Evolutionary conservation across 2,113 vertebrate genomes (phyloP).

Genomic region (Chitala chitala): DNA sequence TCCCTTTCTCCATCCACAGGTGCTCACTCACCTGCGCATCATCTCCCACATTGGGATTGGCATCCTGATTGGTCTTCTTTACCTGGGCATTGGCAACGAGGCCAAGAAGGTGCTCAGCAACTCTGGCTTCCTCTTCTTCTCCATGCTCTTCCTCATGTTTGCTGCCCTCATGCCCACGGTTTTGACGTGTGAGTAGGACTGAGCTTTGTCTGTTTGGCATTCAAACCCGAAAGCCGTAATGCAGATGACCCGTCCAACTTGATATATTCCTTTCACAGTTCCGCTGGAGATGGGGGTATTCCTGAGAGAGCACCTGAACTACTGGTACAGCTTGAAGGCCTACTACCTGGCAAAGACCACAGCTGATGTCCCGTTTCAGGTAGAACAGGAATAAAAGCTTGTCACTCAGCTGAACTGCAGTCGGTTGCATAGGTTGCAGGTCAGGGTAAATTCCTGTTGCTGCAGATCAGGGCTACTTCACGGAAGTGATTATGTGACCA

Average conservation of each 20-base stretch:
- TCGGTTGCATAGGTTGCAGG: not conserved
- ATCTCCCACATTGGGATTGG: slow-evolving; percentile 79
- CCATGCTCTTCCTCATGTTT: slow-evolving; percentile 85
- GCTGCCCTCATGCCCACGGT: slow-evolving; percentile 84
- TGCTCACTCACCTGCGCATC: slow-evolving; percentile 75
- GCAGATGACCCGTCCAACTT: not conserved
- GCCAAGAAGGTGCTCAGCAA: slow-evolving; percentile 85
- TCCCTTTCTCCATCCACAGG: slow-evolving; percentile 47
- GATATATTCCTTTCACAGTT: slow-evolving; percentile 51
- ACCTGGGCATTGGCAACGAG: slow-evolving; percentile 79
- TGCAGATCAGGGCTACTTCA: not conserved
- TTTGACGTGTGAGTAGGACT: slow-evolving; percentile 71
- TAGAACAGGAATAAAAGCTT: no score
- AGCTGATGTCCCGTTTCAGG: slow-evolving; percentile 84
- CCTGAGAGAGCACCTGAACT: slow-evolving; percentile 80
- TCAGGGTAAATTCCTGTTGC: not conserved
- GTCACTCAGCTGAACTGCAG: not conserved
- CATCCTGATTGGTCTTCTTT: slow-evolving; percentile 76
- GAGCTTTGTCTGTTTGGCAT: not conserved
- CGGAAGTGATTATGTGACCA: no score
- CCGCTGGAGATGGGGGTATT: slow-evolving; percentile 84
- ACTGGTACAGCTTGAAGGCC: slow-evolving; percentile 86
- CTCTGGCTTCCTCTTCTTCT: slow-evolving; percentile 81
- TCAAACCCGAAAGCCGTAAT: not conserved
- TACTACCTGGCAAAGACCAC: slow-evolving; percentile 85